phyloP scores from a whole-genome alignment of 2,113 vertebrate species.

The Clarias macrocephalus region DNA sequence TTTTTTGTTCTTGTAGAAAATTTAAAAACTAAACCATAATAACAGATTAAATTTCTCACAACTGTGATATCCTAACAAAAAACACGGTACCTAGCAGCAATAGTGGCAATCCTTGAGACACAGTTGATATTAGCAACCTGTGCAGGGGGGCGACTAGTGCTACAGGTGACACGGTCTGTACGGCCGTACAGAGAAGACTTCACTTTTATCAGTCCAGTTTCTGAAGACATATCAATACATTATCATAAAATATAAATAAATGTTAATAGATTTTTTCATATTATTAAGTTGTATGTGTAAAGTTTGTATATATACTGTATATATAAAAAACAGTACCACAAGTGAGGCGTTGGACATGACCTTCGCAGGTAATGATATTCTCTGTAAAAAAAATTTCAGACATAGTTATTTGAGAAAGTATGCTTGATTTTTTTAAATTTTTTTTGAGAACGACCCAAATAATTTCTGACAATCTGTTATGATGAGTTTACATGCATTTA shows the following conservation, averaged over 20 bases:
- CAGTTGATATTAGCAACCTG: background rate
- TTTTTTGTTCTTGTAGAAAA: background rate
- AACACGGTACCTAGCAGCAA: background rate
- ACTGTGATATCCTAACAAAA: background rate
- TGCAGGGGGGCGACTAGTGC: background rate
- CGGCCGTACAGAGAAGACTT: background rate
- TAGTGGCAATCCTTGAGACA: background rate
- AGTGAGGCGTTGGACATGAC: background rate
- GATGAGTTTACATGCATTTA: background rate
- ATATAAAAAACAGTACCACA: background rate
- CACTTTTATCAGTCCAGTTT: slow-evolving; percentile 21
- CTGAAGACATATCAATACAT: slow-evolving; percentile 1
- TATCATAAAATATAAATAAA: background rate
- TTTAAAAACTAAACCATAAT: too few relatives aligned
- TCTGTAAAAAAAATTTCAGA: background rate
- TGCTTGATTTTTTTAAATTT: too few relatives aligned
- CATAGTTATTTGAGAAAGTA: background rate
- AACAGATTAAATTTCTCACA: background rate
- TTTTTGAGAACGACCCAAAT: too few relatives aligned
- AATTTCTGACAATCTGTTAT: background rate
- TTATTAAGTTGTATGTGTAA: too few relatives aligned
- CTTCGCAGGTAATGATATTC: background rate
- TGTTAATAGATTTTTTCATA: too few relatives aligned
- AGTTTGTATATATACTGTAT: background rate
- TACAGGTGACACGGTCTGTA: background rate